These are phyloP conservation scores for Dromiciops gliroides DNA, from an alignment of 2,113 vertebrate species.

Conservation along the genomic window DNA sequence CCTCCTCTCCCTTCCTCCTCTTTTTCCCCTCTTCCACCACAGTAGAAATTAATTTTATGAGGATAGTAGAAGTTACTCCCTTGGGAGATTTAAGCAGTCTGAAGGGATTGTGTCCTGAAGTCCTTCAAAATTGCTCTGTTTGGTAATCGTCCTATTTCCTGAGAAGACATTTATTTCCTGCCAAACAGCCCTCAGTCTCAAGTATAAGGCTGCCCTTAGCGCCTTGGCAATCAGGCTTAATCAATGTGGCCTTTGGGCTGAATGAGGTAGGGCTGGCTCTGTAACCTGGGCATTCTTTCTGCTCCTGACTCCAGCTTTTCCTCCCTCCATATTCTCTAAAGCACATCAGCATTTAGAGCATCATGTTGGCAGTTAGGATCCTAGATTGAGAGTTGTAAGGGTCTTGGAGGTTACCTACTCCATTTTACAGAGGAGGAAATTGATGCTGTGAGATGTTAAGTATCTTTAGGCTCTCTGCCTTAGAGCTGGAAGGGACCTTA, in stretches of 20 bases:
- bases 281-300: background rate
- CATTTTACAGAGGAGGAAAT: background rate
- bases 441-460: background rate
- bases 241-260: rapidly evolving
- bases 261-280: rapidly evolving
- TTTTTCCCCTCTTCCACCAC: background rate
- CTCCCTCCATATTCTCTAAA: no score
- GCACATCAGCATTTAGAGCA: no score
- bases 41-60: background rate
- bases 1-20: background rate
- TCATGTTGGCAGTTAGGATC: background rate
- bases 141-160: background rate
- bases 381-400: background rate
- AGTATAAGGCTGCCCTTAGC: background rate
- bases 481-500: background rate
- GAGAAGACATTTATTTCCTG: slow-evolving; percentile 4
- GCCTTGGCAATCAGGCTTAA: background rate
- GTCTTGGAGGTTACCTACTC: background rate
- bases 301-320: background rate
- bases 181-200: background rate
- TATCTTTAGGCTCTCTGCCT: background rate
- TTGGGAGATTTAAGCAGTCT: background rate
- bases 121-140: rapidly evolving
- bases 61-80: background rate
- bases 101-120: background rate